Evolutionary conservation across 2,888 invertebrate genomes (phyloP), one percentile per base, ranked within the genome.

Genomic region (Pristionchus fissidentatus): DNA sequence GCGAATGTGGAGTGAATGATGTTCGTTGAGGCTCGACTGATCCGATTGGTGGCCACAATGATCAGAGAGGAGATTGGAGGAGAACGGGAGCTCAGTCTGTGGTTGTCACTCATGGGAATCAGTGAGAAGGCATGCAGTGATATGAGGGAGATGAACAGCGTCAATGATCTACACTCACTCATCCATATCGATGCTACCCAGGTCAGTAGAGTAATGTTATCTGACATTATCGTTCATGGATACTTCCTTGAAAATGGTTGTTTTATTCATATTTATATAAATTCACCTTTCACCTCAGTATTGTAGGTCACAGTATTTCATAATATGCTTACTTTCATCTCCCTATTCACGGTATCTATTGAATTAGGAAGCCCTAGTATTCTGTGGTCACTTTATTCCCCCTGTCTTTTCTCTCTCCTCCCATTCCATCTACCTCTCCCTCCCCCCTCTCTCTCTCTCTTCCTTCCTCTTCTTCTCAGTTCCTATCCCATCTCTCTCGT

Each of bases 61-160:
- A 52, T 79, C 57, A 35, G 57, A 41, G 79, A 79, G 7, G 57
- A 79, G 38, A 79, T 57, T 41, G 75, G 49, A 13, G 75, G 75
- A 77, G 75, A 49, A 35, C 32, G 49, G 29, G 75, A 77, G 19
- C 49, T 77, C 49, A 77, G 49, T 77, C 41, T 49, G 49, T 77
- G 75, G 75, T 49, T 77, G 49, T 49, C 75, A n/a, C 46, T 77
- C 22, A 49, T 77, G 75, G 75, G 75, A 77, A 77, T 77, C 29
- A 77, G 41, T 26, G 75, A 77, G 75, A 77, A 77, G 75, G 75
- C 46, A 77, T 77, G 75, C 49, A 77, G 3, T 77, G 38, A 77
- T 77, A 77, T 77, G 75, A 49, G 22, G 10, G 75, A 77, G 49
- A 77, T 77, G 46, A 49, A 49, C 7, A 46, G 32, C 8, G 49